These are phyloP conservation scores for Platichthys flesus DNA, from an alignment of 2,113 vertebrate genomes.

Conservation along the genomic window DNA sequence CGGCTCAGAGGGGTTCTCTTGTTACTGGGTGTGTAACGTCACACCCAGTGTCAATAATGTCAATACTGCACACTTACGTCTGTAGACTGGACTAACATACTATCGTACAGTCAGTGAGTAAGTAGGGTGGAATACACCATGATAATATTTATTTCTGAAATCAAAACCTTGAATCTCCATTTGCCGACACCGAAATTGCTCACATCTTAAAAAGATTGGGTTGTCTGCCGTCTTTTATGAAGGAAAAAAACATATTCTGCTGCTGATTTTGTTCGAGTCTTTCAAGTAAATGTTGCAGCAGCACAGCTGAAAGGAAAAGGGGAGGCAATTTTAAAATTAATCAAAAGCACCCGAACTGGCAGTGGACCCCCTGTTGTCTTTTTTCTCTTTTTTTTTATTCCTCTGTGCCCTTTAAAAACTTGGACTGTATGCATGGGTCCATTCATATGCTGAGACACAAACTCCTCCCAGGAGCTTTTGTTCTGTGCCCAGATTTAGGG, in stretches of 20 bases:
- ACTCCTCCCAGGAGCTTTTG: constrained; percentile 1
- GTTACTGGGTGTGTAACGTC: constrained; percentile 11
- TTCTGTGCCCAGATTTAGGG: background rate
- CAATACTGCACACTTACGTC: constrained; percentile 32
- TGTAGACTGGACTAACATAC: background rate
- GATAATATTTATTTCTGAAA: background rate
- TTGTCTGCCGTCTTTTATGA: constrained; percentile 8
- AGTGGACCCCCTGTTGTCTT: constrained; percentile 7
- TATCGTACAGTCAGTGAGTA: background rate
- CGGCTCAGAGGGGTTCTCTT: constrained; percentile 3
- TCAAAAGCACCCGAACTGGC: background rate
- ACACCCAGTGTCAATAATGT: background rate
- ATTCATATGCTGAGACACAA: constrained; percentile 1
- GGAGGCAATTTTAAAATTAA: background rate
- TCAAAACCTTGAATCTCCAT: background rate
- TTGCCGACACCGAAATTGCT: background rate
- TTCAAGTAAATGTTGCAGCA: constrained; percentile 19
- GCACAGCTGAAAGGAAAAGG: background rate
- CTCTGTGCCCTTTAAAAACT: background rate
- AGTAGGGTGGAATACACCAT: background rate
- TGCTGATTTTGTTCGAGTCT: constrained; percentile 13
- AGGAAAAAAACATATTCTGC: constrained; percentile 6
- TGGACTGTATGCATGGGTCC: background rate
- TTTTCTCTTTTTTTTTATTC: background rate
- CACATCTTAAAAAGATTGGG: background rate